Percentiles rank a stretch among this genome's conserved stretches.
These are phyloP conservation scores for Cyclophora punctaria DNA, from an alignment of 2,888 invertebrate species.

Conservation along the genomic window DNA sequence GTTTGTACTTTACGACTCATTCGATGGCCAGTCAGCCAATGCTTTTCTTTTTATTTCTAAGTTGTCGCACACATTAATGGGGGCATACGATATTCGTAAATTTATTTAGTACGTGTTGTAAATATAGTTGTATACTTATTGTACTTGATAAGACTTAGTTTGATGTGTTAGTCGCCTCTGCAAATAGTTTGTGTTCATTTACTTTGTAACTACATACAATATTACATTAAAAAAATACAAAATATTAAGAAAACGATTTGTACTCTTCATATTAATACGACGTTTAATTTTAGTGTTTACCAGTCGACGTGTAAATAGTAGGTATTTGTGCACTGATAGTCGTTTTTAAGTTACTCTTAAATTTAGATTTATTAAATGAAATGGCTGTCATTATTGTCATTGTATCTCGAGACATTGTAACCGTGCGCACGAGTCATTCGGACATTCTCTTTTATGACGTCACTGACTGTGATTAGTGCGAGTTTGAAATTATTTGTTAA, in stretches of 20 bases:
- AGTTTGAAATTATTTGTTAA: too few relatives aligned
- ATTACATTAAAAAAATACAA: constrained; percentile 44
- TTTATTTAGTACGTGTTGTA: constrained; percentile 14
- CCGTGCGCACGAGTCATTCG: neutral
- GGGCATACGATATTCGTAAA: constrained; percentile 18
- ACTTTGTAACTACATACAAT: constrained; percentile 37
- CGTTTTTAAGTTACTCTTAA: constrained; percentile 53
- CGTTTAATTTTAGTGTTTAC: constrained; percentile 45
- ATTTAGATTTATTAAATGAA: constrained; percentile 43
- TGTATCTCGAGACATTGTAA: constrained; percentile 37
- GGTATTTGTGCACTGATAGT: constrained; percentile 67
- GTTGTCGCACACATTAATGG: constrained; percentile 32
- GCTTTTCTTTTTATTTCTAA: constrained; percentile 33
- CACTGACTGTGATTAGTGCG: too few relatives aligned
- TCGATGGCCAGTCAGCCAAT: constrained; percentile 42
- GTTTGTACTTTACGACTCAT: constrained; percentile 29
- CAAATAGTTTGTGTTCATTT: constrained; percentile 52
- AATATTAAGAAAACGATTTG: constrained; percentile 38
- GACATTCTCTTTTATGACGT: neutral
- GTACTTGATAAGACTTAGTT: constrained; percentile 10
- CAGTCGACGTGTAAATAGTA: constrained; percentile 60
- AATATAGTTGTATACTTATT: constrained; percentile 10
- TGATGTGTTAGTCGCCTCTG: too few relatives aligned
- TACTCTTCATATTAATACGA: constrained; percentile 35
- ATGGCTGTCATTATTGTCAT: constrained; percentile 60